Conservation (phyloP, 2,113 vertebrate species). For the Paratilapia polleni region DNA sequence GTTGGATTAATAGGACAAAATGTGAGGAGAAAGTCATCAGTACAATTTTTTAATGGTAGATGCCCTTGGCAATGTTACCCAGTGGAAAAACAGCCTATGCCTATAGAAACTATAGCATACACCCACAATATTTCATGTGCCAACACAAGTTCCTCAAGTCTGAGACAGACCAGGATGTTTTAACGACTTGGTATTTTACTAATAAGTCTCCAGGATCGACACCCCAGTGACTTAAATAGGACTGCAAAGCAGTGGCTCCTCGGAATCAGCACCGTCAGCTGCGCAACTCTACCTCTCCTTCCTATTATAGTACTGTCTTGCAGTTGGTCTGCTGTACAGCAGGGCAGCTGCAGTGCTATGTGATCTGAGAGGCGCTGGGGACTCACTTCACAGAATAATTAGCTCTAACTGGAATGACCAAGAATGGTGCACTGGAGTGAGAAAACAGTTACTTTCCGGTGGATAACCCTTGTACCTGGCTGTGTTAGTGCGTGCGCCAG, state of each 20-base stretch:
- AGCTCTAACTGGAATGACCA: constrained; percentile 57
- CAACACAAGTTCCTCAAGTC: background rate
- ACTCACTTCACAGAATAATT: constrained; percentile 67
- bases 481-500: background rate
- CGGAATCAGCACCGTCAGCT: constrained; percentile 84
- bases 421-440: constrained; percentile 56
- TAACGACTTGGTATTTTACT: constrained; percentile 37
- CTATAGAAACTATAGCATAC: background rate
- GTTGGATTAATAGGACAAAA: background rate
- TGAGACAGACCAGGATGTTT: constrained; percentile 10
- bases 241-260: constrained; percentile 70
- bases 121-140: background rate
- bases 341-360: constrained; percentile 82
- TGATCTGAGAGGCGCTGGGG: constrained; percentile 66
- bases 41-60: background rate
- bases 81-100: background rate
- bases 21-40: background rate
- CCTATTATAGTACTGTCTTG: constrained; percentile 81
- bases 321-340: constrained; percentile 74
- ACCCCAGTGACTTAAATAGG: constrained; percentile 78
- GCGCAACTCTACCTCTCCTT: constrained; percentile 79
- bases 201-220: constrained; percentile 44
- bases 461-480: background rate
- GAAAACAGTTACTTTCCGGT: constrained; percentile 11
- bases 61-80: background rate